Evolutionary conservation across 2,113 vertebrate genomes (phyloP).

Genomic region (Neolamprologus sp.): DNA sequence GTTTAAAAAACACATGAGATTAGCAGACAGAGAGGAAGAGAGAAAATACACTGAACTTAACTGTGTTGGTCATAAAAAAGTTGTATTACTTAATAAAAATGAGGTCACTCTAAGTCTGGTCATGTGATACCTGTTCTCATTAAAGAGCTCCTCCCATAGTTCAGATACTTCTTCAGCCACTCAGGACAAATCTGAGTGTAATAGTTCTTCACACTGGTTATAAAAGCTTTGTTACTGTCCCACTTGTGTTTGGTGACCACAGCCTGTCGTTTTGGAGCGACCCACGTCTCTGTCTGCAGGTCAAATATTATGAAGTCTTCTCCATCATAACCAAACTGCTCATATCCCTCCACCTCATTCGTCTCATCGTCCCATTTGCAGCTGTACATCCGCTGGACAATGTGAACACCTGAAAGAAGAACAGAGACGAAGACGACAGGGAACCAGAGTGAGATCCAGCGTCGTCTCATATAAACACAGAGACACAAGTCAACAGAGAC

Average conservation of each 20-base stretch:
- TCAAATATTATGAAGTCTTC: conserved; percentile 31
- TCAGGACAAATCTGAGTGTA: background rate
- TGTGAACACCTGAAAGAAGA: conserved; percentile 19
- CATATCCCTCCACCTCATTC: background rate
- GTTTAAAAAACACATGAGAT: rapidly evolving
- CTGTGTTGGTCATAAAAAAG: background rate
- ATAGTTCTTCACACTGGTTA: background rate
- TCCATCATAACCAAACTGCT: conserved; percentile 9
- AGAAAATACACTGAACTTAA: rapidly evolving
- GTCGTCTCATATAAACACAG: background rate
- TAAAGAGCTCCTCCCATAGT: background rate
- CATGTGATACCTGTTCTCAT: background rate
- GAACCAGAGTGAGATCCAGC: rapidly evolving
- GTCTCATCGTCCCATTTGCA: background rate
- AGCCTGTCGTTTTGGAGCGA: rapidly evolving
- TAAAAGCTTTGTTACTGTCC: background rate
- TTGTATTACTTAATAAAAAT: rapidly evolving
- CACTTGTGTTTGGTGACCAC: background rate
- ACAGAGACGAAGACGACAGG: rapidly evolving
- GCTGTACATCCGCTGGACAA: rapidly evolving
- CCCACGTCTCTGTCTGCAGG: background rate
- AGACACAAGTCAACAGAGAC: background rate
- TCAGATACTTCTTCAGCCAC: background rate
- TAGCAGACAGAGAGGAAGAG: background rate
- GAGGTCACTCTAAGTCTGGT: rapidly evolving